A percentile compares a stretch with the other conserved stretches of the same genome.
These are phyloP conservation scores for Passer domesticus DNA, from an alignment of 2,113 vertebrate species.

Conservation along the genomic window DNA sequence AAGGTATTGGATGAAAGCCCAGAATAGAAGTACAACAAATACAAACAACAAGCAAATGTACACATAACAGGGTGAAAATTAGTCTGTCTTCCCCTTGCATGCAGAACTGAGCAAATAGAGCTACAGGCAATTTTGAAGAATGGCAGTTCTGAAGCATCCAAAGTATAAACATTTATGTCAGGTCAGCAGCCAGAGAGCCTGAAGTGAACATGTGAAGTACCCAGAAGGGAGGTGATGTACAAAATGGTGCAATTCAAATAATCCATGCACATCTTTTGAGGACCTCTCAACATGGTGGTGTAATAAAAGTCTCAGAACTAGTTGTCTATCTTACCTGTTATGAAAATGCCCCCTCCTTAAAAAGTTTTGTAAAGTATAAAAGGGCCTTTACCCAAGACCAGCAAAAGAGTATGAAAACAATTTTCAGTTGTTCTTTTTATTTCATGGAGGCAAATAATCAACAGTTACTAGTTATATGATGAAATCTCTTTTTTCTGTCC, in stretches of 20 bases:
- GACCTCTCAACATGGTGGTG: fast-evolving
- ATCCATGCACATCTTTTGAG: background rate
- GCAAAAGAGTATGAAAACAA: background rate
- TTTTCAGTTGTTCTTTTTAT: background rate
- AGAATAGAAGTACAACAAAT: constrained; percentile 43
- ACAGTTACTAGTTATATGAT: background rate
- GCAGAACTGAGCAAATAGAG: constrained; percentile 5
- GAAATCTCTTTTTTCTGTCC: background rate
- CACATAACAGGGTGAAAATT: constrained; percentile 35
- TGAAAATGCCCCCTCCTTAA: background rate
- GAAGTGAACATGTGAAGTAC: background rate
- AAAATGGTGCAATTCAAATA: background rate
- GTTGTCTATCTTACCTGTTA: background rate
- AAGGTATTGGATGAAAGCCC: constrained; percentile 51
- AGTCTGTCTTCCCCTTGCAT: background rate
- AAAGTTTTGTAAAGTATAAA: background rate
- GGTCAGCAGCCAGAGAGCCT: background rate
- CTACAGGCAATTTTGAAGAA: constrained; percentile 6
- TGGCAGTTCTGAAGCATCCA: background rate
- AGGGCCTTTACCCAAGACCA: background rate
- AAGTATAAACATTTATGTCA: background rate
- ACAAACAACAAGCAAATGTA: constrained; percentile 36
- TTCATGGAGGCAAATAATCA: background rate
- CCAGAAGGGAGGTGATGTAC: background rate
- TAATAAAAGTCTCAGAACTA: background rate